Conservation (phyloP, 2,888 invertebrate species). For the Thera britannica region DNA sequence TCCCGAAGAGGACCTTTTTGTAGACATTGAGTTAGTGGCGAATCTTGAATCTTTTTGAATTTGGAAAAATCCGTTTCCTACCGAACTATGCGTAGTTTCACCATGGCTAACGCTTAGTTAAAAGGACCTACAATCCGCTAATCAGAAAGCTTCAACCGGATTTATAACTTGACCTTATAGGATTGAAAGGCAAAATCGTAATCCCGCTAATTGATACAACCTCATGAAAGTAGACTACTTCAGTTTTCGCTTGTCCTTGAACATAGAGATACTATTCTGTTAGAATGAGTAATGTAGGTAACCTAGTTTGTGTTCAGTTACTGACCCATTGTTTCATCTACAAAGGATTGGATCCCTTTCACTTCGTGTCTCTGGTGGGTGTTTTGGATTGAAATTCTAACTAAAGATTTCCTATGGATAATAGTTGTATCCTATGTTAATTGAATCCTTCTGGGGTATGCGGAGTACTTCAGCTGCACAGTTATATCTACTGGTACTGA, state of each 20-base stretch:
- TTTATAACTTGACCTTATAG: background rate
- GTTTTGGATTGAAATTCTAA: background rate
- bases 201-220: background rate
- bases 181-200: background rate
- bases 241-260: constrained; percentile 9
- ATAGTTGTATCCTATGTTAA: too few relatives aligned
- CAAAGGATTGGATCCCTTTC: constrained; percentile 29
- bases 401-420: background rate
- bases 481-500: too few relatives aligned
- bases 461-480: too few relatives aligned
- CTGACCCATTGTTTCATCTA: constrained; percentile 23
- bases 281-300: constrained; percentile 26
- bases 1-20: too few relatives aligned
- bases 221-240: constrained; percentile 4
- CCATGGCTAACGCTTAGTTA: background rate
- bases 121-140: too few relatives aligned
- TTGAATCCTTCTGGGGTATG: too few relatives aligned
- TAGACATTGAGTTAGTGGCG: too few relatives aligned
- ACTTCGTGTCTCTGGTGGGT: constrained; percentile 12
- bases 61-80: too few relatives aligned
- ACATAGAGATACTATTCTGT: constrained; percentile 4
- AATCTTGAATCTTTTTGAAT: too few relatives aligned
- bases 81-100: too few relatives aligned
- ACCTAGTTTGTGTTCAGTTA: constrained; percentile 14
- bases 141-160: too few relatives aligned